Conservation (phyloP, 2,888 invertebrate genomes). For the Nephrotoma guestfalica region DNA sequence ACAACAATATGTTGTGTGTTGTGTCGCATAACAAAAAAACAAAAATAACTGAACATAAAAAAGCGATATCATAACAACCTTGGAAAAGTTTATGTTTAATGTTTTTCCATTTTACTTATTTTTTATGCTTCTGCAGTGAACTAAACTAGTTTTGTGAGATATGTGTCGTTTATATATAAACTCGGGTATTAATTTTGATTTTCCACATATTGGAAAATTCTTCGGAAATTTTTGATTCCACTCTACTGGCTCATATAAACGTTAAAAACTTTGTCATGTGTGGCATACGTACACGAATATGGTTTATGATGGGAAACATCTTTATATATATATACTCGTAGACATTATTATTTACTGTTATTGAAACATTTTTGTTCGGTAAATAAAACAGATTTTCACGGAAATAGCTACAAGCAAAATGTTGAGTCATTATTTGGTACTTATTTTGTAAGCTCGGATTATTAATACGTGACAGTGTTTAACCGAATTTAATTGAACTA, state of each 20-base stretch:
- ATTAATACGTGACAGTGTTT: no score
- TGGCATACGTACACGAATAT: no score
- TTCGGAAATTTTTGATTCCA: neutral
- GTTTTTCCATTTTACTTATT: neutral
- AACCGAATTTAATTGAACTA: no score
- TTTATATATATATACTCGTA: no score
- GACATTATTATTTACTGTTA: no score
- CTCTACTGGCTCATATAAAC: neutral
- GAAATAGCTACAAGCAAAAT: no score
- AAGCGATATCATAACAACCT: neutral
- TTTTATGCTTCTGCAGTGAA: neutral
- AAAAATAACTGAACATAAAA: neutral
- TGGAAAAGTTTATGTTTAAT: neutral
- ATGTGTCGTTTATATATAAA: neutral
- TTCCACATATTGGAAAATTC: neutral
- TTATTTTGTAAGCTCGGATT: no score
- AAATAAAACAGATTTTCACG: no score
- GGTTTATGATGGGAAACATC: no score
- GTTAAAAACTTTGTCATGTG: no score
- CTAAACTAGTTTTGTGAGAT: neutral
- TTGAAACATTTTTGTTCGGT: no score
- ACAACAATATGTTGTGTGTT: neutral
- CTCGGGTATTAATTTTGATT: neutral
- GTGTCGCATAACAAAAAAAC: neutral
- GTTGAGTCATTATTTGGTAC: no score